Percentiles rank a stretch among this genome's conserved stretches.
phyloP scores from a whole-genome alignment of 2,113 vertebrate genomes.

The Harpagus bidentatus region DNA sequence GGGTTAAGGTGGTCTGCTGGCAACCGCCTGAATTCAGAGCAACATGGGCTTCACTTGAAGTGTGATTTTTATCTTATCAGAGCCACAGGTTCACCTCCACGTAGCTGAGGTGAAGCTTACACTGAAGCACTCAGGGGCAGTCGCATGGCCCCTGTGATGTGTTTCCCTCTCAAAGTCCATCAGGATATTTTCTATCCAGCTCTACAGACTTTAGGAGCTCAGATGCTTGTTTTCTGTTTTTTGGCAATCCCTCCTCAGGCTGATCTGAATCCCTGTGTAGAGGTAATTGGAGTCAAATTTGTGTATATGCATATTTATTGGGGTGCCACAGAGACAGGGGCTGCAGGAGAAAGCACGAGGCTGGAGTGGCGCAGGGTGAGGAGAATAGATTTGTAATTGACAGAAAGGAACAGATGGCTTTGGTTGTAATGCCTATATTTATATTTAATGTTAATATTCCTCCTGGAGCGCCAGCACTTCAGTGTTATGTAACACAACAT shows the following conservation, averaged over 20 bases:
- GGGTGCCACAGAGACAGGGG: neutral
- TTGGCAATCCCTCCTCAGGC: neutral
- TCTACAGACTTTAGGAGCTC: neutral
- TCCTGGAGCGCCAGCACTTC: neutral
- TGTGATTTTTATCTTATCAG: neutral
- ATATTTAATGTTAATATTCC: neutral
- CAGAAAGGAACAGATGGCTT: conserved; percentile 16
- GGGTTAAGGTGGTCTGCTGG: neutral
- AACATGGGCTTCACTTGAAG: neutral
- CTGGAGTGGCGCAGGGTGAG: neutral
- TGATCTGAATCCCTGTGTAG: neutral
- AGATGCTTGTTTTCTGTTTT: neutral
- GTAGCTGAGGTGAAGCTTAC: neutral
- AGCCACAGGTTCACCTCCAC: neutral
- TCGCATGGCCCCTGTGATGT: neutral
- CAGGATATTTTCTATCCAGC: neutral
- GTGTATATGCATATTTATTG: neutral
- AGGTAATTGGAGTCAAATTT: neutral
- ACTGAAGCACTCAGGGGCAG: neutral
- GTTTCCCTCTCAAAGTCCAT: neutral
- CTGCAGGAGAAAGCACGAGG: neutral
- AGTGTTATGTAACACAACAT: neutral
- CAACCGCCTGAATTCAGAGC: neutral
- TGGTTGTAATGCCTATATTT: neutral
- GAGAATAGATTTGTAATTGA: neutral